These are phyloP conservation scores for Drosophila gaucha DNA, from an alignment of 2,888 invertebrate species.

Conservation along the genomic window DNA sequence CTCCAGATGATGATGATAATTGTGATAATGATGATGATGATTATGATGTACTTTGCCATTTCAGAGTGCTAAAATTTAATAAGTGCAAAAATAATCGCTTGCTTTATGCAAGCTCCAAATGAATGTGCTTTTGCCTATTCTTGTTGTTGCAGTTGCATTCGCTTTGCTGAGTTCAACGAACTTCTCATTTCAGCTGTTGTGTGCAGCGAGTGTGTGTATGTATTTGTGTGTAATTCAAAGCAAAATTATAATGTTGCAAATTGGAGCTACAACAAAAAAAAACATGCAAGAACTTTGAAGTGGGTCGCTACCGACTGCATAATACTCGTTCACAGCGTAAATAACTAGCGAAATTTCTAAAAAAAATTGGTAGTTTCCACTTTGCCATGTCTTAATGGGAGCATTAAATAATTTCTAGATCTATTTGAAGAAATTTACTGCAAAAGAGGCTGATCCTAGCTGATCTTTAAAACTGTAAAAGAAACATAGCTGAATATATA, in stretches of 20 bases:
- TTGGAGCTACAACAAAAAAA: conserved; percentile 47
- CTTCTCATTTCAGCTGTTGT: conserved; percentile 37
- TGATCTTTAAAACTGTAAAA: too few species aligned
- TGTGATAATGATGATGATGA: conserved; percentile 46
- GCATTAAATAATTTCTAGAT: background rate
- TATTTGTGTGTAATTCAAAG: conserved; percentile 69
- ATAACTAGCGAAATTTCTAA: background rate
- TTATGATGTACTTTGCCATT: conserved; percentile 47
- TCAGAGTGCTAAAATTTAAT: conserved; percentile 71
- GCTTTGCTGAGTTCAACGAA: conserved; percentile 42
- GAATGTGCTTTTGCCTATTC: conserved; percentile 53
- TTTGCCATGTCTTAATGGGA: too few species aligned
- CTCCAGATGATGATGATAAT: conserved; percentile 39
- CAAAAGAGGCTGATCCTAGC: too few species aligned
- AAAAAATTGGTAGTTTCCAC: too few species aligned
- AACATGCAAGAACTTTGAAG: conserved; percentile 5
- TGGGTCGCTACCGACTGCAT: background rate
- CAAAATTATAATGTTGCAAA: conserved; percentile 73
- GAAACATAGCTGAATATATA: too few species aligned
- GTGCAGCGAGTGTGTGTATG: conserved; percentile 21
- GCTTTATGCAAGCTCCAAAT: conserved; percentile 69
- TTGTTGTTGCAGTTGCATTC: conserved; percentile 35
- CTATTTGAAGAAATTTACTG: too few species aligned
- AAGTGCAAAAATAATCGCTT: conserved; percentile 72
- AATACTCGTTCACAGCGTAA: background rate